Evolutionary conservation across 2,113 vertebrate species (phyloP).

Genomic region (Semicossyphus pulcher): DNA sequence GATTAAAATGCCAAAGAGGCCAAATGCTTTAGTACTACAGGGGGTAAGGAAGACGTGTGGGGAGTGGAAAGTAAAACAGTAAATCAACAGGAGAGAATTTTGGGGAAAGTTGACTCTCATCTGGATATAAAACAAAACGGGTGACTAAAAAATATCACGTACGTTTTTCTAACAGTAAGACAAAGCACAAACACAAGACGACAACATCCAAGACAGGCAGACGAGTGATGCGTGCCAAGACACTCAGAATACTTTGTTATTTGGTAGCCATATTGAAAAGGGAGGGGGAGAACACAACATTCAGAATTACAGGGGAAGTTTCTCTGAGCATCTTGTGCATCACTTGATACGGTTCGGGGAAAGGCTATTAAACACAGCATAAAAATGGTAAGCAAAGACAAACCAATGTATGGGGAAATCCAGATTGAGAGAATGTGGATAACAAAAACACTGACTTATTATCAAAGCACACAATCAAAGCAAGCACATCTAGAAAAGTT

Average conservation of each 20-base stretch:
- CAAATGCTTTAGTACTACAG: constrained; percentile 31
- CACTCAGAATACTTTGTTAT: constrained; percentile 43
- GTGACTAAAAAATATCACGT: constrained; percentile 24
- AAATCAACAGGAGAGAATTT: constrained; percentile 31
- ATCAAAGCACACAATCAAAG: constrained; percentile 65
- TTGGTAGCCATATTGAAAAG: constrained; percentile 47
- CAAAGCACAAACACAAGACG: constrained; percentile 66
- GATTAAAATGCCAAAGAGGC: constrained; percentile 42
- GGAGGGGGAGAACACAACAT: constrained; percentile 31
- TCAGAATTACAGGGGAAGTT: constrained; percentile 28
- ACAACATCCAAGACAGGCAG: constrained; percentile 80
- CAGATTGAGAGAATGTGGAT: constrained; percentile 84
- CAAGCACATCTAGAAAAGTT: constrained; percentile 65
- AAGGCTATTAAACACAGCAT: constrained; percentile 78
- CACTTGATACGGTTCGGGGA: constrained; percentile 76
- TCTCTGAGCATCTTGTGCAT: constrained; percentile 72
- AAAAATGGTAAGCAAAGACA: constrained; percentile 83
- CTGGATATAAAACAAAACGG: constrained; percentile 66
- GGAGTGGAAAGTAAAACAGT: constrained; percentile 33
- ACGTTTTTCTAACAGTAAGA: constrained; percentile 29
- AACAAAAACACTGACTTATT: constrained; percentile 64
- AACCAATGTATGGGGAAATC: constrained; percentile 83
- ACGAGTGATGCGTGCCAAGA: constrained; percentile 80
- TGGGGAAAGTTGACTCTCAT: constrained; percentile 67
- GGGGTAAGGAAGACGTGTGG: constrained; percentile 16